Conservation (phyloP, 2,888 invertebrate genomes). For the Syrista parreyssii region DNA sequence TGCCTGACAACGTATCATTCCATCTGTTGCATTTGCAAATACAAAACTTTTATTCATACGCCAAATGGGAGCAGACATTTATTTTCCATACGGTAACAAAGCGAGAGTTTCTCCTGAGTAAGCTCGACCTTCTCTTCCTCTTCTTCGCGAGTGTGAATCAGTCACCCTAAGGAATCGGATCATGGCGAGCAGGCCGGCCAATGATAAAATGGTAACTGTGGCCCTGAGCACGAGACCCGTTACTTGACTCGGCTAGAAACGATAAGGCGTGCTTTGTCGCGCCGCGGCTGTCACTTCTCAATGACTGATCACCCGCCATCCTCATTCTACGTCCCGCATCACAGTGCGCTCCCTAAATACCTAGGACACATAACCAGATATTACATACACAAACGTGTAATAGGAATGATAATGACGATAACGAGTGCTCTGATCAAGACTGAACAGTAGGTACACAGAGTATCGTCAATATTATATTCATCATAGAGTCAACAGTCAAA, state of each 20-base stretch:
- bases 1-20: not conserved
- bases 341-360: not conserved
- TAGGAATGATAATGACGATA: constrained; percentile 20
- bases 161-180: not conserved
- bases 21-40: not conserved
- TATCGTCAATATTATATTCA: not conserved
- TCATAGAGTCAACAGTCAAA: not conserved
- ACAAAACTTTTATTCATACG: not conserved
- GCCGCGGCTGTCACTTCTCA: constrained; percentile 33
- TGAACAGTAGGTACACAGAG: not conserved
- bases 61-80: not conserved
- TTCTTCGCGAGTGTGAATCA: not conserved
- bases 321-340: constrained; percentile 22
- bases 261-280: constrained; percentile 43
- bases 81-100: not conserved
- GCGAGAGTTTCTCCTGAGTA: not conserved
- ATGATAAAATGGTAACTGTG: not conserved
- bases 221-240: not conserved
- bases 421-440: constrained; percentile 1
- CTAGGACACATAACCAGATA: constrained; percentile 19
- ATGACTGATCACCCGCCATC: constrained; percentile 44
- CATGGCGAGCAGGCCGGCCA: not conserved
- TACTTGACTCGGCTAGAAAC: constrained; percentile 7
- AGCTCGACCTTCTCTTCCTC: not conserved
- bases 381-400: constrained; percentile 27